These are phyloP conservation scores for Nannoperca obscura DNA, from an alignment of 2,797 vertebrate genomes.

Conservation along the genomic window DNA sequence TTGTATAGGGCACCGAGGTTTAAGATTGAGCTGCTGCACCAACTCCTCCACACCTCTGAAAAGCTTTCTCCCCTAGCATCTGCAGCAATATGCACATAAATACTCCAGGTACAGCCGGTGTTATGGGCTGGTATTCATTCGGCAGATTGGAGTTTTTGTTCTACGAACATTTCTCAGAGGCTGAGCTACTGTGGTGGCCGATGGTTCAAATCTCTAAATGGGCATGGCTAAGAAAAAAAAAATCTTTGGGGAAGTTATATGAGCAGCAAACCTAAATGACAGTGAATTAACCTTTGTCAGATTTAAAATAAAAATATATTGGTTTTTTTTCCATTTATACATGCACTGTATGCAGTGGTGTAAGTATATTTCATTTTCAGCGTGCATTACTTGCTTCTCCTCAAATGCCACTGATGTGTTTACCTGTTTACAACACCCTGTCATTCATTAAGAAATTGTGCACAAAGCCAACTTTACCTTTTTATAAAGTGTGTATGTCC, in stretches of 20 bases:
- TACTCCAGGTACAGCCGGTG: conserved; percentile 34
- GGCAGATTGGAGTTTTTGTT: conserved; percentile 69
- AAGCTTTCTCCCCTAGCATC: conserved; percentile 39
- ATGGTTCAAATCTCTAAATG: conserved; percentile 30
- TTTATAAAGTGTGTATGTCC: background rate
- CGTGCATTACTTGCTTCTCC: background rate
- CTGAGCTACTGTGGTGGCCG: conserved; percentile 48
- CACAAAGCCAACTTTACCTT: background rate
- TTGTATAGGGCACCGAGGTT: conserved; percentile 45
- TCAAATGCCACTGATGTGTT: conserved; percentile 4
- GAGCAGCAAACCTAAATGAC: conserved; percentile 33
- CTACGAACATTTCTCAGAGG: conserved; percentile 64
- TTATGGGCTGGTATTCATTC: conserved; percentile 54
- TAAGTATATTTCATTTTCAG: background rate
- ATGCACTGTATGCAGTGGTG: background rate
- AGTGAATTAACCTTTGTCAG: conserved; percentile 22
- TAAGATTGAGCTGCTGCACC: conserved; percentile 48
- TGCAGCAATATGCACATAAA: conserved; percentile 56
- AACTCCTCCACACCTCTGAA: conserved; percentile 61
- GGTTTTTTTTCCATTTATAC: background rate
- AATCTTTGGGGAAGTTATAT: conserved; percentile 22
- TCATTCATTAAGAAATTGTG: background rate
- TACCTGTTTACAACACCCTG: background rate
- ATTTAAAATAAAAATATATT: conserved; percentile 28
- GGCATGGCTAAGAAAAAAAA: conserved; percentile 26